phyloP scores from a whole-genome alignment of 2,888 invertebrate species.

The Homarus gammarus region DNA sequence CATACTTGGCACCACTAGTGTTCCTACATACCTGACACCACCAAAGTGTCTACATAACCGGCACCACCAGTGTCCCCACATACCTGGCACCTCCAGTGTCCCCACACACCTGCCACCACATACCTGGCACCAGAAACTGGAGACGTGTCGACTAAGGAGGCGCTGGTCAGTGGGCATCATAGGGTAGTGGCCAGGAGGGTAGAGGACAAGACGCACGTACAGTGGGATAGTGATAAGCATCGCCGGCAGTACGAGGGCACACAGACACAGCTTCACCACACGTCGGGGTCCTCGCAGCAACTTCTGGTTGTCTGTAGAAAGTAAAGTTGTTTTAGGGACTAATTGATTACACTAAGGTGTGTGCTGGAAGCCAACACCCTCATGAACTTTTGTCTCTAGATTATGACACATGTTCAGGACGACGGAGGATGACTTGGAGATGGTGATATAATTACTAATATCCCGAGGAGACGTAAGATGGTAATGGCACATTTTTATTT shows the following conservation, averaged over 20 bases:
- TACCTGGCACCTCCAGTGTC: neutral
- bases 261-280: conserved; percentile 67
- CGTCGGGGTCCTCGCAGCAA: conserved; percentile 61
- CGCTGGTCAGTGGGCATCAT: conserved; percentile 72
- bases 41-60: too few relatives aligned
- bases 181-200: conserved; percentile 64
- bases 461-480: too few relatives aligned
- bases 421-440: too few relatives aligned
- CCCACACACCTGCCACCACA: too few relatives aligned
- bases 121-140: conserved; percentile 60
- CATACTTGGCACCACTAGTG: neutral
- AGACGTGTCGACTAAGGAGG: conserved; percentile 47
- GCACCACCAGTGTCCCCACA: neutral
- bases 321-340: too few relatives aligned
- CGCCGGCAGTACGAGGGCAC: conserved; percentile 62
- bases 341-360: too few relatives aligned
- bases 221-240: conserved; percentile 68
- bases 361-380: too few relatives aligned
- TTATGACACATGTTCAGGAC: too few relatives aligned
- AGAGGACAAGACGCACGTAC: conserved; percentile 69
- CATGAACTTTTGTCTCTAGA: too few relatives aligned
- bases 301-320: too few relatives aligned
- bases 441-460: too few relatives aligned
- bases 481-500: too few relatives aligned
- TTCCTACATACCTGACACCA: neutral